Conservation (phyloP, 2,113 vertebrate species). For the Orcinus orca region DNA sequence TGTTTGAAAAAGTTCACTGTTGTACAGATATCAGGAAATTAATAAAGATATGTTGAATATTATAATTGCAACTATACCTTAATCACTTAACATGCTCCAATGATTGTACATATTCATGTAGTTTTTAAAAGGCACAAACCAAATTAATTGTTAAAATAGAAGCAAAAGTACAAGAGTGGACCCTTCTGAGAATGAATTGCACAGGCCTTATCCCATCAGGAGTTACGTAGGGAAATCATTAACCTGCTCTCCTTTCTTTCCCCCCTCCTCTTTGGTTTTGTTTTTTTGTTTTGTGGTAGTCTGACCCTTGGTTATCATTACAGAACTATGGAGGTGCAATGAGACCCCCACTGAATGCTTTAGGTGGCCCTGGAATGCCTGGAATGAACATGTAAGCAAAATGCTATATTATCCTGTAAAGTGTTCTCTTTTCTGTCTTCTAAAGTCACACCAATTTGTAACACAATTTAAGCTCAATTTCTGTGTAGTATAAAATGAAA, state of each 20-base stretch:
- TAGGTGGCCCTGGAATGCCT: conserved; percentile 97
- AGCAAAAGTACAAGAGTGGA: conserved; percentile 76
- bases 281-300: conserved; percentile 91
- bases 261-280: conserved; percentile 88
- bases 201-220: conserved; percentile 80
- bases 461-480: not conserved
- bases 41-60: conserved; percentile 29
- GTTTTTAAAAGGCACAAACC: conserved; percentile 44
- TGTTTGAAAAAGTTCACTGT: conserved; percentile 43
- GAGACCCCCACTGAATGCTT: conserved; percentile 97
- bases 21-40: conserved; percentile 19
- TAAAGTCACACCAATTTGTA: conserved; percentile 22
- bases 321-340: conserved; percentile 98
- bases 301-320: conserved; percentile 90
- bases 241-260: conserved; percentile 89
- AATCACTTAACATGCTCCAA: conserved; percentile 21
- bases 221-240: conserved; percentile 84
- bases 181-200: conserved; percentile 79
- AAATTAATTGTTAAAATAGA: conserved; percentile 62
- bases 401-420: conserved; percentile 60
- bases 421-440: conserved; percentile 27
- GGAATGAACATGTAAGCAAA: conserved; percentile 97
- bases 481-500: not conserved
- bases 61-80: not conserved
- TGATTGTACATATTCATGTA: not conserved